Conservation (phyloP, 2,888 invertebrate species). For the Agrilus mali region DNA sequence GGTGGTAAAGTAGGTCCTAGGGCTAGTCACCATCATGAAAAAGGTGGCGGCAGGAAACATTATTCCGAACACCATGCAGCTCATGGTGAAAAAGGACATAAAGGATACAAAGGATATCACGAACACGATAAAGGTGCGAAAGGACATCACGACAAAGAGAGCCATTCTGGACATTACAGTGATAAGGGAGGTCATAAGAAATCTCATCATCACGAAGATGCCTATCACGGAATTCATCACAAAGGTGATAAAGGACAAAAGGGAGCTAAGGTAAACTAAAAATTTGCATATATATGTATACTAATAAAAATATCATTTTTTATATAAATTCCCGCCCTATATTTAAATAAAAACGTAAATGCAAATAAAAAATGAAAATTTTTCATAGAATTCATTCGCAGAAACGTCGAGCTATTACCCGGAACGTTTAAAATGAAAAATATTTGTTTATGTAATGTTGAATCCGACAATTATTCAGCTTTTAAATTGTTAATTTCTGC, state of each 20-base stretch:
- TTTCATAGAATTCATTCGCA: too few relatives aligned
- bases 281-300: constrained; percentile 2
- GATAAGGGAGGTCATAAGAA: constrained; percentile 38
- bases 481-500: too few relatives aligned
- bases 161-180: constrained; percentile 36
- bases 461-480: too few relatives aligned
- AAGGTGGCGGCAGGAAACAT: constrained; percentile 13
- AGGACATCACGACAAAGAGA: constrained; percentile 34
- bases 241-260: constrained; percentile 41
- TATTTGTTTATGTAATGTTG: too few relatives aligned
- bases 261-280: constrained; percentile 25
- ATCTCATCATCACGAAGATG: constrained; percentile 37
- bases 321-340: too few relatives aligned
- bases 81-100: constrained; percentile 27
- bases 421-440: too few relatives aligned
- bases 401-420: too few relatives aligned
- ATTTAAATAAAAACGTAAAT: neutral
- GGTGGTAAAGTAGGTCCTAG: constrained; percentile 4
- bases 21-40: constrained; percentile 3
- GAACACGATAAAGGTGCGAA: constrained; percentile 26
- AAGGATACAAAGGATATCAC: constrained; percentile 28
- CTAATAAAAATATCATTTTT: neutral
- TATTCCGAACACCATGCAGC: constrained; percentile 6
- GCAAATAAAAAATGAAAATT: too few relatives aligned
- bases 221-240: constrained; percentile 37